Base-by-base conservation (phyloP, 53 echinoderm and acorn worm genomes). In the Echinarachnius parma region DNA sequence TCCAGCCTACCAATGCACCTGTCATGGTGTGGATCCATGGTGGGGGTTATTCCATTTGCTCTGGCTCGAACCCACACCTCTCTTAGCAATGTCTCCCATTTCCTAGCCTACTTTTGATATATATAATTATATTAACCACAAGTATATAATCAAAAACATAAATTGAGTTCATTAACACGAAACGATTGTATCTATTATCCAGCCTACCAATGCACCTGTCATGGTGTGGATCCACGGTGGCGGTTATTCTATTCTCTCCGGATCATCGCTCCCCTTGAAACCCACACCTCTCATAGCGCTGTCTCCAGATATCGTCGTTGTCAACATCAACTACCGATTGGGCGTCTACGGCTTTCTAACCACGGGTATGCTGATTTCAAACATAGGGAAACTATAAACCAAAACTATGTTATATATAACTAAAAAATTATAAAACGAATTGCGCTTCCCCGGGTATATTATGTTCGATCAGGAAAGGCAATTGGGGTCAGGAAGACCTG, bases 11-110 rank as follows among this genome's bases (percentile, higher is more conserved):
- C 2, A 34, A 59, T 46, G 83, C 77, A 47, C 59, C 86, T 25
- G 86, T 86, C 1, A 76, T 86, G 86, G 62, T 86, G 23, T 86
- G 86, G 86, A 67, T 86, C 21, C 86, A 86, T 31, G 86, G 86
- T 4, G 86, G 86, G 15, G 86, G 80, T 1, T 86, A 52, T 35
- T 16, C 49, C 9, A 18, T 61, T 16, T 80, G 86, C 8, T 16
- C 60, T 10, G 66, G 70, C 5, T 62, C 82, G 24, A n/a, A n/a
- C n/a, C n/a, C n/a, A n/a, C n/a, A n/a, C n/a, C n/a, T n/a, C n/a
- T n/a, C n/a, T n/a, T n/a, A n/a, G n/a, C n/a, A n/a, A n/a, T n/a
- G n/a, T n/a, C n/a, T n/a, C n/a, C n/a, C n/a, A n/a, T n/a, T n/a
- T n/a, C n/a, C n/a, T n/a, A n/a, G n/a, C n/a, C n/a, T n/a, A n/a